These are phyloP conservation scores for Platalea minor DNA, from an alignment of 2,797 vertebrate species.

Conservation along the genomic window DNA sequence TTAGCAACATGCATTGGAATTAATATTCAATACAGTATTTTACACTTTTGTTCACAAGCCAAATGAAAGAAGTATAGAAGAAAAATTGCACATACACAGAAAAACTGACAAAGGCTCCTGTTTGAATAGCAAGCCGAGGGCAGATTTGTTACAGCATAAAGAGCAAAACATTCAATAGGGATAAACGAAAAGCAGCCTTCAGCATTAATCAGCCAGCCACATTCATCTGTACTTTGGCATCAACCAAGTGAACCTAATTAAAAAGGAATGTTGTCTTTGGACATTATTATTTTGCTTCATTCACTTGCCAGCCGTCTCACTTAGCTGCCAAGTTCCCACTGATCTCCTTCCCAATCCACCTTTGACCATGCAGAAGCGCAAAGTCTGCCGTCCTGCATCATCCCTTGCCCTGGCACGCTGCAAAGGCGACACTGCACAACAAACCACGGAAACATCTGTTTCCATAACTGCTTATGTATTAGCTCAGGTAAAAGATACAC, in stretches of 20 bases:
- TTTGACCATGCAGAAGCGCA: fast-evolving
- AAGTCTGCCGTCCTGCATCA: background rate
- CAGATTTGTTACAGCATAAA: background rate
- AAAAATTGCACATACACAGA: background rate
- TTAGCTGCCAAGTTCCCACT: background rate
- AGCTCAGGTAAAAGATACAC: background rate
- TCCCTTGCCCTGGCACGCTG: background rate
- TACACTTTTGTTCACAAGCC: background rate
- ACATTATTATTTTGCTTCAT: background rate
- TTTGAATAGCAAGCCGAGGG: background rate
- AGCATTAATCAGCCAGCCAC: background rate
- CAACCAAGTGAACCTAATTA: background rate
- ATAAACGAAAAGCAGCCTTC: background rate
- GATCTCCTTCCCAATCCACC: background rate
- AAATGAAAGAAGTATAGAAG: background rate
- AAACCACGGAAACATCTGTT: background rate
- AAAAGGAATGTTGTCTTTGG: background rate
- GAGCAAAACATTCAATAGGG: background rate
- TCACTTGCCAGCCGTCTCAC: background rate
- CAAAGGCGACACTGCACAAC: background rate
- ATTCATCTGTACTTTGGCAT: background rate
- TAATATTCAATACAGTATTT: background rate
- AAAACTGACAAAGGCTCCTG: background rate
- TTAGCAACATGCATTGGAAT: background rate
- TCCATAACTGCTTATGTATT: background rate